Evolutionary conservation across 2,797 vertebrate species (phyloP).

Genomic region (Myripristis murdjan): DNA sequence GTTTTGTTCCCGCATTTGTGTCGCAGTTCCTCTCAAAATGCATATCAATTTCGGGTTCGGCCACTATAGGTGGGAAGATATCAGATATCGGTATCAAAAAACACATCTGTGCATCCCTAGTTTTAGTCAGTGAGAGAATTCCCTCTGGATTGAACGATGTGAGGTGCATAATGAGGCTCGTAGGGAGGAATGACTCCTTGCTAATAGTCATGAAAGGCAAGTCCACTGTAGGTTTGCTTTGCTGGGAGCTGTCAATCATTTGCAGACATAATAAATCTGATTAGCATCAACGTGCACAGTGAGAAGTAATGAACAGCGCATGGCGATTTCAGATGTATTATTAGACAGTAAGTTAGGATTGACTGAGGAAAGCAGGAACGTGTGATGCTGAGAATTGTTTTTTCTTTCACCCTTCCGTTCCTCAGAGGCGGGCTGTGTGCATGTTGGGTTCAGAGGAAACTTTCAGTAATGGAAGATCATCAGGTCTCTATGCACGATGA

Average conservation of each 20-base stretch:
- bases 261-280: constrained; percentile 1
- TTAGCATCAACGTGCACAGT: not conserved
- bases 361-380: not conserved
- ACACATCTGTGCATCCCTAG: too few relatives aligned
- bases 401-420: not conserved
- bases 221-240: not conserved
- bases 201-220: not conserved
- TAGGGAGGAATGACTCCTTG: not conserved
- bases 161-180: not conserved
- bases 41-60: too few relatives aligned
- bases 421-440: not conserved
- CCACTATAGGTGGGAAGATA: too few relatives aligned
- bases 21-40: too few relatives aligned
- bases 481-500: constrained; percentile 9
- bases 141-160: not conserved
- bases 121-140: not conserved
- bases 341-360: not conserved
- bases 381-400: not conserved
- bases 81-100: too few relatives aligned
- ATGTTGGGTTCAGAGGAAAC: constrained; percentile 34
- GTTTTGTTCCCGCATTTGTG: too few relatives aligned
- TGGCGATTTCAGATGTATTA: not conserved
- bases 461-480: constrained; percentile 51
- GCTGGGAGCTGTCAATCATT: constrained; percentile 18
- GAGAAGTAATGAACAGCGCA: not conserved